Evolutionary conservation across 2,113 vertebrate genomes (phyloP).

Genomic region (Oriolus oriolus): DNA sequence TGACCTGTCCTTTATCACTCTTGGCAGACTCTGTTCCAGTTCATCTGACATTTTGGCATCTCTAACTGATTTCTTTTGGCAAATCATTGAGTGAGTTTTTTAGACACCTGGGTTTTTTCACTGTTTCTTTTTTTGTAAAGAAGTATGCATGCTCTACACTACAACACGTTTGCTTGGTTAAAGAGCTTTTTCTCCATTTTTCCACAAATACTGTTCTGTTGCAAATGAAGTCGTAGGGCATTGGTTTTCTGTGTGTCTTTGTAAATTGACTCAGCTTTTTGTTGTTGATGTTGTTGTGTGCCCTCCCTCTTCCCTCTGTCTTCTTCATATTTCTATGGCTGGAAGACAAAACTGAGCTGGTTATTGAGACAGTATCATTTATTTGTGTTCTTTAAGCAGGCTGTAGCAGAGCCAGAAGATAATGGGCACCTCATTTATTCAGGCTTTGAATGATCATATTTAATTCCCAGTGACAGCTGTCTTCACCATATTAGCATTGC

Average conservation of each 20-base stretch:
- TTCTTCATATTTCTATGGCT: conserved; percentile 72
- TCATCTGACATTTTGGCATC: not conserved
- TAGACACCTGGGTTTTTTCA: not conserved
- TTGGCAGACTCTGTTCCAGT: not conserved
- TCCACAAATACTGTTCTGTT: conserved; percentile 25
- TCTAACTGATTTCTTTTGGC: conserved; percentile 14
- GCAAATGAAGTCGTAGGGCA: conserved; percentile 50
- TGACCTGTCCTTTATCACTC: not conserved
- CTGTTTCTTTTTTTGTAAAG: conserved; percentile 32
- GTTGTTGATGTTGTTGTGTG: conserved; percentile 33
- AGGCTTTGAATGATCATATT: conserved; percentile 83
- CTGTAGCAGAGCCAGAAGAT: conserved; percentile 81
- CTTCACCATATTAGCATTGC: conserved; percentile 81
- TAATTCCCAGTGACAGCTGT: conserved; percentile 84
- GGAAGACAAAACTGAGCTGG: conserved; percentile 76
- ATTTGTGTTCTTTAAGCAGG: conserved; percentile 79
- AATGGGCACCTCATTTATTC: conserved; percentile 84
- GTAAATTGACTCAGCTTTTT: conserved; percentile 67
- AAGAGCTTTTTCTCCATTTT: conserved; percentile 51
- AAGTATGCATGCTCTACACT: conserved; percentile 16
- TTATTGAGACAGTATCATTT: conserved; percentile 78
- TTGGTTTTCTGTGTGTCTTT: conserved; percentile 31
- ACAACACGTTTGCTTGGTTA: conserved; percentile 34
- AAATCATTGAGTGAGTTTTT: not conserved
- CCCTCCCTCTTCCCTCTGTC: conserved; percentile 56